phyloP scores from a whole-genome alignment of 1,140 invertebrate genomes.

The Magallana ariakensis region DNA sequence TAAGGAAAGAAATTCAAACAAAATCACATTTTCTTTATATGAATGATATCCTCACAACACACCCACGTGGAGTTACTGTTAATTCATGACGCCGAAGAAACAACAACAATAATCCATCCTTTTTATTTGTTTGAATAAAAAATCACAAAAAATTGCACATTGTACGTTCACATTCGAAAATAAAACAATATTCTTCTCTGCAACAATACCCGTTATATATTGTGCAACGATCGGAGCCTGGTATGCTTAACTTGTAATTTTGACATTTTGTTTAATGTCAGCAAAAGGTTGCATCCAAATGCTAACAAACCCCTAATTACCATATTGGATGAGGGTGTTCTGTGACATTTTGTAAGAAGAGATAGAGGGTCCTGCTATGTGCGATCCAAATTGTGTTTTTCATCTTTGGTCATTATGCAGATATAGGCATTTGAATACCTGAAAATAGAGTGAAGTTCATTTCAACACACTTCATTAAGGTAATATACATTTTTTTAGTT shows the following conservation, averaged over 20 bases:
- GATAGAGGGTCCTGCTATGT: conserved; percentile 8
- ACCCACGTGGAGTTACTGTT: not conserved
- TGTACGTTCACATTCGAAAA: not conserved
- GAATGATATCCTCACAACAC: not conserved
- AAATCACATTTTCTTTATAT: no score
- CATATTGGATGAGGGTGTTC: conserved; percentile 33
- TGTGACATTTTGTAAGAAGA: conserved; percentile 33
- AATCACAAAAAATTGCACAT: conserved; percentile 11
- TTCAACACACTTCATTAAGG: no score
- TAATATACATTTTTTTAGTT: no score
- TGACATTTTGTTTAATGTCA: conserved; percentile 38
- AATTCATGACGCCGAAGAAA: not conserved
- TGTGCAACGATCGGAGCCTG: conserved; percentile 32
- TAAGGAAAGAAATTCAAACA: no score
- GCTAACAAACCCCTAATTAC: conserved; percentile 36
- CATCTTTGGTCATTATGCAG: not conserved
- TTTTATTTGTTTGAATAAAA: not conserved
- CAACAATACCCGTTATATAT: conserved; percentile 34
- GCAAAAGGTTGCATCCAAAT: conserved; percentile 38
- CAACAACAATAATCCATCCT: not conserved
- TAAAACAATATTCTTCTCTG: not conserved
- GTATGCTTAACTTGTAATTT: conserved; percentile 35
- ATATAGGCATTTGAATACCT: not conserved
- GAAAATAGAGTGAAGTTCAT: not conserved
- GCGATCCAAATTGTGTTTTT: conserved; percentile 9